These are phyloP conservation scores for Himalopsyche tibetana DNA, from an alignment of 2,888 invertebrate genomes.

Conservation along the genomic window DNA sequence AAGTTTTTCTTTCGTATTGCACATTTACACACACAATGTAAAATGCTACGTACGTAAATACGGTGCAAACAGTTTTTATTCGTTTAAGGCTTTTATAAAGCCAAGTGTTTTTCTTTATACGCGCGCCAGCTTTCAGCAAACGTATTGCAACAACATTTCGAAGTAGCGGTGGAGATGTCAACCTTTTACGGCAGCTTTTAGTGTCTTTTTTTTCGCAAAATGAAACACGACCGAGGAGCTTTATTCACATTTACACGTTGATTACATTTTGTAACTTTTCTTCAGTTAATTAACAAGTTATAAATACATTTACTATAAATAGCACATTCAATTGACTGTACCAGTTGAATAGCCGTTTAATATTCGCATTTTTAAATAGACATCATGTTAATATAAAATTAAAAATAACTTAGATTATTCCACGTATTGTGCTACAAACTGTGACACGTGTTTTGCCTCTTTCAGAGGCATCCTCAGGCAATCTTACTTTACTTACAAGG, in stretches of 20 bases:
- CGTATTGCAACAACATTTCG: slow-evolving; percentile 31
- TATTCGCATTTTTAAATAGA: too few relatives aligned
- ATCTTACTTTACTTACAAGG: too few relatives aligned
- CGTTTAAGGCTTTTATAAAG: slow-evolving; percentile 40
- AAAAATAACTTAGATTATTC: too few relatives aligned
- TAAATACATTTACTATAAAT: too few relatives aligned
- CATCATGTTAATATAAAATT: too few relatives aligned
- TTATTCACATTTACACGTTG: neutral
- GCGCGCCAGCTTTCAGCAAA: slow-evolving; percentile 13
- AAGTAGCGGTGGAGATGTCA: neutral
- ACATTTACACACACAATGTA: slow-evolving; percentile 29
- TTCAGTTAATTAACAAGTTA: too few relatives aligned
- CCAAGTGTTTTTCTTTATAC: slow-evolving; percentile 42
- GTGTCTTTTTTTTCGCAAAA: neutral
- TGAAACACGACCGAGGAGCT: neutral
- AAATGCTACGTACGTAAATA: slow-evolving; percentile 29
- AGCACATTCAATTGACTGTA: too few relatives aligned
- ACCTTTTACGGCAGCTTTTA: neutral
- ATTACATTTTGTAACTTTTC: neutral
- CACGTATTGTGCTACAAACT: too few relatives aligned
- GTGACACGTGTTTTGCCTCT: too few relatives aligned
- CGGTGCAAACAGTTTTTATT: slow-evolving; percentile 34
- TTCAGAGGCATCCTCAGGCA: too few relatives aligned
- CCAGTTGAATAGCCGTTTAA: too few relatives aligned
- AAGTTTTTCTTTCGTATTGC: neutral